Percentiles rank a stretch among this genome's conserved stretches.
Evolutionary conservation across 2,888 invertebrate genomes (phyloP).

Genomic region (Melipona beecheii): DNA sequence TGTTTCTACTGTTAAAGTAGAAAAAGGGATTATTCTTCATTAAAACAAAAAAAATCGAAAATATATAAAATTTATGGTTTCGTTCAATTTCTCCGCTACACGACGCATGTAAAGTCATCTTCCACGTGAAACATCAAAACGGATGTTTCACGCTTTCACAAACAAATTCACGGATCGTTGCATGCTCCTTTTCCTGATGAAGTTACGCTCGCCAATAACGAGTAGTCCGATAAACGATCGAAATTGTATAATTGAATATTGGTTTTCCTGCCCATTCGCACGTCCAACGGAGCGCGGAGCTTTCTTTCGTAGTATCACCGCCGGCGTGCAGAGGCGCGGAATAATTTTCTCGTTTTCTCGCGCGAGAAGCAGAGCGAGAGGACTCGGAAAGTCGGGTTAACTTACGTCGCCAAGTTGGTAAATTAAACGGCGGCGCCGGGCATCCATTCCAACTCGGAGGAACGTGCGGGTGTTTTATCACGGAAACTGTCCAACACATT

Average conservation of each 20-base stretch:
- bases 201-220: neutral
- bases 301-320: neutral
- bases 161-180: too few species aligned
- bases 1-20: too few species aligned
- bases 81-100: too few species aligned
- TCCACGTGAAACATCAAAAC: too few species aligned
- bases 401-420: neutral
- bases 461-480: neutral
- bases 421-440: neutral
- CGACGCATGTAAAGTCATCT: too few species aligned
- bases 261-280: too few species aligned
- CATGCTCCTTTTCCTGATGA: too few species aligned
- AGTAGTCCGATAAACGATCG: neutral
- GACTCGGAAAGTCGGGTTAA: neutral
- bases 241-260: neutral
- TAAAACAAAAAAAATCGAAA: too few species aligned
- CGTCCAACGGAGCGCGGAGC: neutral
- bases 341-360: neutral
- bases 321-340: neutral
- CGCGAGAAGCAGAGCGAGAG: neutral
- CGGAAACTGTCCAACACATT: neutral
- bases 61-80: too few species aligned
- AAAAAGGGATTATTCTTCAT: too few species aligned
- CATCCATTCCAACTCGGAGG: constrained; percentile 1
- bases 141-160: too few species aligned